A percentile compares a stretch with the other conserved stretches of the same genome.
Conservation (phyloP, 2,797 vertebrate genomes). For the Melanogrammus aeglefinus region DNA sequence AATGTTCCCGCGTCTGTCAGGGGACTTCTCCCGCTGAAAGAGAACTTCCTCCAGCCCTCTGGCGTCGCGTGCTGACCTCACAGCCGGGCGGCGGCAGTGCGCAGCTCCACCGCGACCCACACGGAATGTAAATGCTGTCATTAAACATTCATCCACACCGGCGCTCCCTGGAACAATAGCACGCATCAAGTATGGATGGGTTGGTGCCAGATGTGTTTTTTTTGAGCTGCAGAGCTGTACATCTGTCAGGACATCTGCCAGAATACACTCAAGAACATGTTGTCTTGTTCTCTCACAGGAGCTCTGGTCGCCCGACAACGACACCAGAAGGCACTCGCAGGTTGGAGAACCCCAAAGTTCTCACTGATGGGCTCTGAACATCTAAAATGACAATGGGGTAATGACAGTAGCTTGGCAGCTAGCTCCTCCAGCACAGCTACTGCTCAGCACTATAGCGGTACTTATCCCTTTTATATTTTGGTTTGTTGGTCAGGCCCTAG, state of each 20-base stretch:
- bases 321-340: neutral
- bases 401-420: neutral
- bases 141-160: constrained; percentile 28
- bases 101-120: neutral
- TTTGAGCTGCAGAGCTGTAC: neutral
- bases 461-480: neutral
- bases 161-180: neutral
- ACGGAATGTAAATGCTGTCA: neutral
- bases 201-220: neutral
- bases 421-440: constrained; percentile 1
- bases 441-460: neutral
- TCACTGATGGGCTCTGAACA: neutral
- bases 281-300: constrained; percentile 2
- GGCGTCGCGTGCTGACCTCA: constrained; percentile 19
- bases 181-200: neutral
- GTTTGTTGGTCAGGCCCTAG: neutral
- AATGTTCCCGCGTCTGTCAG: constrained; percentile 66
- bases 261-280: neutral
- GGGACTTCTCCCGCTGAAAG: constrained; percentile 39
- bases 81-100: constrained; percentile 10
- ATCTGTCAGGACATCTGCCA: constrained; percentile 2
- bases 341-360: neutral
- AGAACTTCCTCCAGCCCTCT: constrained; percentile 40
- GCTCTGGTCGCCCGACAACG: neutral
- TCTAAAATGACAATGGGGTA: neutral